A percentile compares a stretch with the other conserved stretches of the same genome.
phyloP scores from a whole-genome alignment of 2,797 vertebrate genomes.

The Falco columbarius region DNA sequence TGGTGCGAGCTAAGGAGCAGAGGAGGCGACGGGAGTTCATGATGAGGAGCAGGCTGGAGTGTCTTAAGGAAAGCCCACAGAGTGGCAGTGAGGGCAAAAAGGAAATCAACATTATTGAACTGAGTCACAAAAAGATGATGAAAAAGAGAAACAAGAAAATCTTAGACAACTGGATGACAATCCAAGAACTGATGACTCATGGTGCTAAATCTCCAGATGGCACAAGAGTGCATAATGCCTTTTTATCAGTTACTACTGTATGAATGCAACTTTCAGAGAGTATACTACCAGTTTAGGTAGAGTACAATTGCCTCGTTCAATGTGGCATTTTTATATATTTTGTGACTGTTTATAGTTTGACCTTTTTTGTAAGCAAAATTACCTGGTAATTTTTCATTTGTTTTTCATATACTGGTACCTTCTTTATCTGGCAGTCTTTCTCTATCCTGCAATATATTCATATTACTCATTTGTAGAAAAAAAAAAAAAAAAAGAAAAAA shows the following conservation, averaged over 20 bases:
- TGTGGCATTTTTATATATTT: slow-evolving; percentile 99
- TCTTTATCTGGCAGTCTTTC: slow-evolving; percentile 73
- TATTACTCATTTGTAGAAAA: slow-evolving; percentile 75
- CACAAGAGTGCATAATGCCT: slow-evolving; percentile 92
- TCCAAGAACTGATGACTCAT: slow-evolving; percentile 98
- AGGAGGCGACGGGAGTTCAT: slow-evolving; percentile 91
- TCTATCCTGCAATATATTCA: slow-evolving; percentile 78
- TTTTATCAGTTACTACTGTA: slow-evolving; percentile 98
- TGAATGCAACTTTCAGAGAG: slow-evolving; percentile 75
- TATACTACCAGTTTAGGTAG: slow-evolving; percentile 92
- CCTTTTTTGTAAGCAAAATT: slow-evolving; percentile 91
- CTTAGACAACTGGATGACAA: slow-evolving; percentile 99
- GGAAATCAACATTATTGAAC: slow-evolving; percentile 94
- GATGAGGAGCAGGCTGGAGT: slow-evolving; percentile 93
- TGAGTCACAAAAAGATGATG: slow-evolving; percentile 99
- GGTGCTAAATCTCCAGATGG: slow-evolving; percentile 94
- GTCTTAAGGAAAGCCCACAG: slow-evolving; percentile 90
- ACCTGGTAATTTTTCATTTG: slow-evolving; percentile 78
- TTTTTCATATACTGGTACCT: slow-evolving; percentile 78
- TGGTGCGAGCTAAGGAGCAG: slow-evolving; percentile 94
- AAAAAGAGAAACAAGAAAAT: slow-evolving; percentile 99
- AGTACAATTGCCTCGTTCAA: slow-evolving; percentile 98
- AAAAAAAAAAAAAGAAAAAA: slow-evolving; percentile 15
- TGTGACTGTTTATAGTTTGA: slow-evolving; percentile 92
- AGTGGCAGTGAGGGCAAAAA: slow-evolving; percentile 89